A percentile compares a stretch with the other conserved stretches of the same genome.
Conservation (phyloP, 1,140 invertebrate genomes). For the Drosophila pruinosa region DNA sequence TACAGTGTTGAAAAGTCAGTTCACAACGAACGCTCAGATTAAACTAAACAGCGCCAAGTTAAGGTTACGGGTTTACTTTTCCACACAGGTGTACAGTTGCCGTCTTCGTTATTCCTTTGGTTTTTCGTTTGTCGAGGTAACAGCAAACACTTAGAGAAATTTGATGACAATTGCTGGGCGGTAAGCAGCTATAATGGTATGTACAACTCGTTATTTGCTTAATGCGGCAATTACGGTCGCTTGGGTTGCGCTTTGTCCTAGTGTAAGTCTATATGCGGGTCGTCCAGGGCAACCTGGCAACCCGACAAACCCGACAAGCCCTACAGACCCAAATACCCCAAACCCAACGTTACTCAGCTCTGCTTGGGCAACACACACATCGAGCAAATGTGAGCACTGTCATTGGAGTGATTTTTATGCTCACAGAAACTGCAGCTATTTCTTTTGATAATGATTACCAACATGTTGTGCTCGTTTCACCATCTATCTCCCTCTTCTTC, state of each 20-base stretch:
- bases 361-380: background rate
- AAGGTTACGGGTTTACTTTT: conserved; percentile 23
- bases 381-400: conserved; percentile 15
- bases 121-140: background rate
- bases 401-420: conserved; percentile 47
- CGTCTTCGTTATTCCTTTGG: background rate
- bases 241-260: conserved; percentile 37
- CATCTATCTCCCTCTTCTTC: background rate
- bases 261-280: conserved; percentile 56
- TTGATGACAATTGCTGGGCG: conserved; percentile 47
- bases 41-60: conserved; percentile 38
- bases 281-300: conserved; percentile 41
- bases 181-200: conserved; percentile 20
- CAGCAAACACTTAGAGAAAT: conserved; percentile 50
- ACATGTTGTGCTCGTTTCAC: conserved; percentile 13
- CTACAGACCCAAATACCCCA: background rate
- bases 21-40: conserved; percentile 58
- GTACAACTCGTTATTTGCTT: conserved; percentile 52
- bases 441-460: conserved; percentile 55
- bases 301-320: background rate
- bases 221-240: conserved; percentile 64
- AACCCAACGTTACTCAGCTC: background rate
- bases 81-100: background rate
- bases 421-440: conserved; percentile 18
- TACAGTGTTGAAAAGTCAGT: conserved; percentile 33